Evolutionary conservation across 64 coral and sea anemone species (phyloP), one percentile per base, ranked within the genome.

Genomic region (Actinia tenebrosa): DNA sequence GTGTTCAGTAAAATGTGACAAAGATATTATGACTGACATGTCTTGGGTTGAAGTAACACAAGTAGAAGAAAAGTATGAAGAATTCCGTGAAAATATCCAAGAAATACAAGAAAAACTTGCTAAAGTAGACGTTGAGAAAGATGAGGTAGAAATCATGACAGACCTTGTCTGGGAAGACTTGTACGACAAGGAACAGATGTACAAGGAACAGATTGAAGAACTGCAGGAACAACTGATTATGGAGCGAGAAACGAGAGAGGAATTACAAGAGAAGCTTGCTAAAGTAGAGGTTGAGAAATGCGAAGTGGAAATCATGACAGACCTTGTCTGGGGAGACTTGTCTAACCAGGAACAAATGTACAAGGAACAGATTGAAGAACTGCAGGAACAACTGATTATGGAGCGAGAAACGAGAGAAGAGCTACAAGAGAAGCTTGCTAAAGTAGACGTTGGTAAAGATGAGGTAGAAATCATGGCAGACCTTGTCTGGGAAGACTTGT

Each of bases 61-160:
- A 43, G 86, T 87, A 27, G 90, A 91, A 87, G 79, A 55, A 52
- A 91, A 80, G 18, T 91, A 87, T 83, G 56, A 82, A 54, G 60
- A 77, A 43, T 87, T 64, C 45, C 50, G 56, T 82, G 79, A 91
- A 3, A 83, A 91, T 60, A 85, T 85, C 16, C 54, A 85, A 19
- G 56, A 85, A 85, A 85, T 92, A 23, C 84, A 92, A 75, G 69
- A 75, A 13, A 75, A 75, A 53, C 44, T 81, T 45, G 45, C 79
- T 10, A 81, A 16, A 50, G 44, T 3, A 81, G 79, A 53, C 7
- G 79, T 81, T 5, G 79, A 81, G 20, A 81, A 81, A 16, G 7
- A 53, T 14, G 89, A 90, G 5, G 37, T 83, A 22, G 80, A 58
- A 22, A 53, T 58, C 30, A 53, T 83, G 80, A 83, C 80, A 5